Evolutionary conservation across 2,797 vertebrate genomes (phyloP).

Genomic region (Enteromius unitaeniatus): DNA sequence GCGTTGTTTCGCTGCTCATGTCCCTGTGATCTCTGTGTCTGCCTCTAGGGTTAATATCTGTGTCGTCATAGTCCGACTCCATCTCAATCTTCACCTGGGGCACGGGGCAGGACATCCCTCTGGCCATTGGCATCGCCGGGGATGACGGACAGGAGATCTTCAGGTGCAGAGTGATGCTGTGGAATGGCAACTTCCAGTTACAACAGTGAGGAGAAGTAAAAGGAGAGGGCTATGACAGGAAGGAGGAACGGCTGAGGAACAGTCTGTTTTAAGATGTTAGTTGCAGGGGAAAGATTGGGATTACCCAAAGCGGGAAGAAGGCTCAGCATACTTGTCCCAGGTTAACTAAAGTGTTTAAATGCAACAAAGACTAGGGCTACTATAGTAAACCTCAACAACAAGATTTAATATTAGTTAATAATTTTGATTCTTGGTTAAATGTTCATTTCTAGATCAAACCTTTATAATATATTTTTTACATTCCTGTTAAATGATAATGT

Average conservation of each 20-base stretch:
- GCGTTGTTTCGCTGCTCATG: slow-evolving; percentile 87
- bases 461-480: not conserved
- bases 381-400: not conserved
- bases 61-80: slow-evolving; percentile 91
- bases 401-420: not conserved
- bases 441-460: not conserved
- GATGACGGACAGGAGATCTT: slow-evolving; percentile 96
- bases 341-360: not conserved
- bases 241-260: not conserved
- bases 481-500: not conserved
- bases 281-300: slow-evolving; percentile 9
- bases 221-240: not conserved
- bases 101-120: slow-evolving; percentile 79
- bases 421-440: not conserved
- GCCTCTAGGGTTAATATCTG: slow-evolving; percentile 77
- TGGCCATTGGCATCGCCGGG: slow-evolving; percentile 82
- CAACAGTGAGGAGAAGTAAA: slow-evolving; percentile 55
- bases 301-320: slow-evolving; percentile 6
- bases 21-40: slow-evolving; percentile 74
- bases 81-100: slow-evolving; percentile 97
- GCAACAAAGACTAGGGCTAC: not conserved
- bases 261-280: not conserved
- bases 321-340: not conserved
- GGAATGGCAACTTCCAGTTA: slow-evolving; percentile 77
- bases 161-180: slow-evolving; percentile 95